A percentile compares a stretch with the other conserved stretches of the same genome.
Conservation (phyloP, 2,113 vertebrate species). For the Acanthisitta chloris region DNA sequence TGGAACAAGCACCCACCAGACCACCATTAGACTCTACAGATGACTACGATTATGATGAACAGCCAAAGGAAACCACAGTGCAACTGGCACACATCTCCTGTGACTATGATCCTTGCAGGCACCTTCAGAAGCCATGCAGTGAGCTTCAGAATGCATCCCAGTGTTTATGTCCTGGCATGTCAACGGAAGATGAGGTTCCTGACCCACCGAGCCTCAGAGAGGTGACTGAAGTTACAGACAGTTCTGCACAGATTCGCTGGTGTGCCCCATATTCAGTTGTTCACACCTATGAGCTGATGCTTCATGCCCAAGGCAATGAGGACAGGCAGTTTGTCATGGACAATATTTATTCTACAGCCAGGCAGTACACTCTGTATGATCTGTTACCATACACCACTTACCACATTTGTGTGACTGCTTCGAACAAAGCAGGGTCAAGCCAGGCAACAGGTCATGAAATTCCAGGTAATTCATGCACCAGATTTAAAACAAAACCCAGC, state of each 20-base stretch:
- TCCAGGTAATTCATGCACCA: constrained; percentile 24
- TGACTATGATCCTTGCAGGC: constrained; percentile 77
- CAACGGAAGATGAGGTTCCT: constrained; percentile 58
- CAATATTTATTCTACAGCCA: constrained; percentile 67
- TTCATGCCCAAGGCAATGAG: neutral
- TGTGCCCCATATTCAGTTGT: constrained; percentile 80
- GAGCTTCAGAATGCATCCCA: constrained; percentile 63
- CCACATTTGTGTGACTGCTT: constrained; percentile 71
- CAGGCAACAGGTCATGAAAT: neutral
- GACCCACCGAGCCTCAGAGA: constrained; percentile 63
- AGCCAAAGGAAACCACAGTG: fast-evolving
- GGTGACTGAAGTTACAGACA: constrained; percentile 70
- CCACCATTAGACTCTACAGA: neutral
- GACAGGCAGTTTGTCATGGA: constrained; percentile 33
- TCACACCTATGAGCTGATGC: constrained; percentile 67
- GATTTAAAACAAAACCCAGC: constrained; percentile 72
- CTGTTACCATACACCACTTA: constrained; percentile 71
- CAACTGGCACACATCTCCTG: neutral
- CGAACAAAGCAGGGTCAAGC: constrained; percentile 74
- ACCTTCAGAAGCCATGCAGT: constrained; percentile 75
- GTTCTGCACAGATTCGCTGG: constrained; percentile 75
- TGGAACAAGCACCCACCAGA: neutral
- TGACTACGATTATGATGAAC: constrained; percentile 27
- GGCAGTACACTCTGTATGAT: constrained; percentile 71
- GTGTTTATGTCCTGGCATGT: constrained; percentile 74